These are phyloP conservation scores for Melipona quadrifasciata DNA, from an alignment of 1,140 invertebrate species.

Conservation along the genomic window DNA sequence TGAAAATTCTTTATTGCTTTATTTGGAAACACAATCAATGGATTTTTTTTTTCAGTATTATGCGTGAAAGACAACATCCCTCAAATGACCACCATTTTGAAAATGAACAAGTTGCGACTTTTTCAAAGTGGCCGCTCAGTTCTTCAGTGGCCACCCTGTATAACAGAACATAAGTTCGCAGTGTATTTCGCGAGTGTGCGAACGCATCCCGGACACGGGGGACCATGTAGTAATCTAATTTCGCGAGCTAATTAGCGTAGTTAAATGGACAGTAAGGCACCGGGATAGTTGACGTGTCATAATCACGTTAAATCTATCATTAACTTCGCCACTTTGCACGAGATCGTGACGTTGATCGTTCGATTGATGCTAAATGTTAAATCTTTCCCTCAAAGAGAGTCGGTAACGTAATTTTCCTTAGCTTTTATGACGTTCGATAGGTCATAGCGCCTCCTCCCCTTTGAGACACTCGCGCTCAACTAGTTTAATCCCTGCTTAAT, in stretches of 20 bases:
- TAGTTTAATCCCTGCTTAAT: neutral
- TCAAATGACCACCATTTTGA: too few relatives aligned
- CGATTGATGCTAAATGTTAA: neutral
- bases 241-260: conserved; percentile 25
- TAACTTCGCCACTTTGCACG: neutral
- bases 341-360: neutral
- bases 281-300: conserved; percentile 24
- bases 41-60: too few relatives aligned
- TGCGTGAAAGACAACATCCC: too few relatives aligned
- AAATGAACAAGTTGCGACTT: too few relatives aligned
- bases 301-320: conserved; percentile 28
- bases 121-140: too few relatives aligned
- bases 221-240: conserved; percentile 36
- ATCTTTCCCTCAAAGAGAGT: neutral
- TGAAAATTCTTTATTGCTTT: too few relatives aligned
- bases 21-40: too few relatives aligned
- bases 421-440: neutral
- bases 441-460: neutral
- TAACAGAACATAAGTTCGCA: neutral
- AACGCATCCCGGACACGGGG: neutral
- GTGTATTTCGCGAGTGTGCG: neutral
- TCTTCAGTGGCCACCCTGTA: too few relatives aligned
- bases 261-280: conserved; percentile 20
- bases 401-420: neutral
- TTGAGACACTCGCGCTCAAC: neutral